A percentile compares a stretch with the other conserved stretches of the same genome.
phyloP scores from a whole-genome alignment of 2,797 vertebrate genomes.

The Taeniopygia guttata region DNA sequence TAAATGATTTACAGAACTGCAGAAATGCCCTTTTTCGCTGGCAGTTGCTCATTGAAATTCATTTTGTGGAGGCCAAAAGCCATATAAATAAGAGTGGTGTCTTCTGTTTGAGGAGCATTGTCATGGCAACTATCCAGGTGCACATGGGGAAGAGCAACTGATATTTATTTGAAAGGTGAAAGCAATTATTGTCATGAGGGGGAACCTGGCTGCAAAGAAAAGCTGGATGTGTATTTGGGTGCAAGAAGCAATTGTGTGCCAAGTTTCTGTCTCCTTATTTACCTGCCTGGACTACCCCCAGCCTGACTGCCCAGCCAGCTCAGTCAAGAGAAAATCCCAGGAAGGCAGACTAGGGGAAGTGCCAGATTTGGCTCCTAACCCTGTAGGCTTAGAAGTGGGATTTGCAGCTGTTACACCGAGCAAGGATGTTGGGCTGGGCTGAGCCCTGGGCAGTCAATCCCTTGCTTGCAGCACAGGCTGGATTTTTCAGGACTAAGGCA shows the following conservation, averaged over 20 bases:
- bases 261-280: not conserved
- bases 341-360: not conserved
- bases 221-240: not conserved
- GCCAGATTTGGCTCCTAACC: not conserved
- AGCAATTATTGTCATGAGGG: constrained; percentile 34
- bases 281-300: not conserved
- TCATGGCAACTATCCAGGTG: constrained; percentile 66
- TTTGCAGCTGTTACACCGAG: not conserved
- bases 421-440: not conserved
- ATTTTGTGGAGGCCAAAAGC: constrained; percentile 28
- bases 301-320: not conserved
- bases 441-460: not conserved
- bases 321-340: not conserved
- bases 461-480: not conserved
- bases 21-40: not conserved
- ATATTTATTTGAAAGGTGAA: constrained; percentile 56
- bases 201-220: constrained; percentile 1
- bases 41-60: constrained; percentile 53
- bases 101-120: constrained; percentile 64
- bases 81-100: constrained; percentile 30
- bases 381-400: not conserved
- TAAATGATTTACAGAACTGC: constrained; percentile 47
- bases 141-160: not conserved
- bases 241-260: not conserved
- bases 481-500: not conserved